Conservation (phyloP, 2,113 vertebrate species). For the Ameiurus melas region DNA sequence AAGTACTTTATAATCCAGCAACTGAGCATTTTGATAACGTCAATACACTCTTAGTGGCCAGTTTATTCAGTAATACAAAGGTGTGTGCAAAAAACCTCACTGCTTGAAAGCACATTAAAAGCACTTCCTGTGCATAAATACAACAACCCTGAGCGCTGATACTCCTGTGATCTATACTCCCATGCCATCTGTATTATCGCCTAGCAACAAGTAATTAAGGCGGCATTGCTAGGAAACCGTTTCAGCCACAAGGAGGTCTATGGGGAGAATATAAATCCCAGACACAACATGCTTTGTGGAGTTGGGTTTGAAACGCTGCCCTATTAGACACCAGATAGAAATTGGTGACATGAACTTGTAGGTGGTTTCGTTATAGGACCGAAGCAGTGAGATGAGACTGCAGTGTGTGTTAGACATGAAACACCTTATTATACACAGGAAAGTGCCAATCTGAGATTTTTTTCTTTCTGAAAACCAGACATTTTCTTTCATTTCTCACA, state of each 20-base stretch:
- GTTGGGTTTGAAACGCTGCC: neutral
- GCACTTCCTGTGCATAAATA: slow-evolving; percentile 38
- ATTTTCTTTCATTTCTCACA: neutral
- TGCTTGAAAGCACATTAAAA: neutral
- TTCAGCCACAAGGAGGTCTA: slow-evolving; percentile 43
- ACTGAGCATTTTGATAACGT: neutral
- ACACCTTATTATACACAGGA: neutral
- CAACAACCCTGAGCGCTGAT: slow-evolving; percentile 35
- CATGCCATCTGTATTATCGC: slow-evolving; percentile 58
- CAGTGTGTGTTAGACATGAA: neutral
- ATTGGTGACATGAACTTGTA: neutral
- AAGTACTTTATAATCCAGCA: neutral
- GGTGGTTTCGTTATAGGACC: neutral
- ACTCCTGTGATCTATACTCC: slow-evolving; percentile 51
- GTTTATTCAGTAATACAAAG: neutral
- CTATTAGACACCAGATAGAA: neutral
- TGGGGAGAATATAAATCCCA: slow-evolving; percentile 38
- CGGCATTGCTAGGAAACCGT: slow-evolving; percentile 57
- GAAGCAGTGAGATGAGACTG: neutral
- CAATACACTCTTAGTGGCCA: neutral
- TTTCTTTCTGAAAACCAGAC: neutral
- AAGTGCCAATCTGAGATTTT: neutral
- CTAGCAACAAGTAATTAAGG: slow-evolving; percentile 60
- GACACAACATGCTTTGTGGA: slow-evolving; percentile 30
- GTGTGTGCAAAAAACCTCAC: neutral